These are phyloP conservation scores for Biston betularia DNA, from an alignment of 2,888 invertebrate genomes.

Conservation along the genomic window DNA sequence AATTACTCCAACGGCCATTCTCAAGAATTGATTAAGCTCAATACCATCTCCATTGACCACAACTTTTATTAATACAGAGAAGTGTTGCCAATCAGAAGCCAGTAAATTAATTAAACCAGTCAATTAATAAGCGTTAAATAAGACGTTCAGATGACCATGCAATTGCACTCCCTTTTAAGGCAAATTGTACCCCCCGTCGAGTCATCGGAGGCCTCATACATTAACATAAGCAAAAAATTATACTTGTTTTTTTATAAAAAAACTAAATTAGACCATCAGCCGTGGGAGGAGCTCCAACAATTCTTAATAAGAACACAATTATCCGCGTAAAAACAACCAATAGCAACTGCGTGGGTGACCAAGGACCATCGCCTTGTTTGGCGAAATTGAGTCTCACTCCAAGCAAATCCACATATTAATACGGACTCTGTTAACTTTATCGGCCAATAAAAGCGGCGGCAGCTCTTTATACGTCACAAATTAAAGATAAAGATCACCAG, in stretches of 20 bases:
- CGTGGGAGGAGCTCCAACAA: constrained; percentile 71
- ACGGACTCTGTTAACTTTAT: constrained; percentile 59
- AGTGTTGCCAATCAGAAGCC: constrained; percentile 21
- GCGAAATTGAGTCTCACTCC: constrained; percentile 69
- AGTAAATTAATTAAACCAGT: constrained; percentile 36
- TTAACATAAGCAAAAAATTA: constrained; percentile 33
- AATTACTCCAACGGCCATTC: not conserved
- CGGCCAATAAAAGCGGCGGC: constrained; percentile 41
- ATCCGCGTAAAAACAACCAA: constrained; percentile 79
- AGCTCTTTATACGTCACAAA: constrained; percentile 38
- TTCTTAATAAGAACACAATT: constrained; percentile 80
- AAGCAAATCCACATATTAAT: constrained; percentile 59
- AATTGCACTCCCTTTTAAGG: constrained; percentile 42
- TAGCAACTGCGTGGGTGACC: constrained; percentile 73
- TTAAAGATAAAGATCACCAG: constrained; percentile 38
- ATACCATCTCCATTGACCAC: constrained; percentile 2
- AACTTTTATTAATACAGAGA: constrained; percentile 7
- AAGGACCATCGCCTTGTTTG: constrained; percentile 76
- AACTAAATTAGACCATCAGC: constrained; percentile 32
- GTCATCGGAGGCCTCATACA: constrained; percentile 28
- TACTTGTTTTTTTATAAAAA: constrained; percentile 26
- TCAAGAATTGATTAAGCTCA: constrained; percentile 1
- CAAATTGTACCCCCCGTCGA: constrained; percentile 30
- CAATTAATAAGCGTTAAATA: constrained; percentile 39
- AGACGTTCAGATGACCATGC: constrained; percentile 38